These are phyloP conservation scores for Ptychodera flava DNA, from an alignment of 35 echinoderm and acorn worm species.

Conservation along the genomic window DNA sequence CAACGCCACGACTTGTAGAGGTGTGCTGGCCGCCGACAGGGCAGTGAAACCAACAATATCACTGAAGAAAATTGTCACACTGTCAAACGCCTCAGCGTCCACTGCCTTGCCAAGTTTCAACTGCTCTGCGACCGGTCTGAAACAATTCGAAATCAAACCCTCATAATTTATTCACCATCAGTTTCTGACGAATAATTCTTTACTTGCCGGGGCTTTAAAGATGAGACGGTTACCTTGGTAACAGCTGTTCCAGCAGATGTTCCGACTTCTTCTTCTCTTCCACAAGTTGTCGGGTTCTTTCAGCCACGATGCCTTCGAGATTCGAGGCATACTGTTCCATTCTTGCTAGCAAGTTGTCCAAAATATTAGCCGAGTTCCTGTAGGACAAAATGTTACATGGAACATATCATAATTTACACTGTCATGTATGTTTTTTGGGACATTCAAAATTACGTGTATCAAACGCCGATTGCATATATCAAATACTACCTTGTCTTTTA, in stretches of 20 bases:
- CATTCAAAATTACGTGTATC: too few species aligned
- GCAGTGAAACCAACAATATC: too few species aligned
- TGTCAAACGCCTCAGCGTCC: constrained; percentile 15
- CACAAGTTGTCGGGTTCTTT: constrained; percentile 84
- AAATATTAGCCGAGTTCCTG: too few species aligned
- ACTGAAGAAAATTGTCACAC: too few species aligned
- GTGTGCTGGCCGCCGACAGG: too few species aligned
- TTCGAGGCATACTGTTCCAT: constrained; percentile 97
- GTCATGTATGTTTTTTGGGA: too few species aligned
- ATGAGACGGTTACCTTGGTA: constrained; percentile 54
- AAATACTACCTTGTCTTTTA: too few species aligned
- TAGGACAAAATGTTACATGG: too few species aligned
- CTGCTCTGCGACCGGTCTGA: constrained; percentile 28
- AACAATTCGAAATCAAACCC: background rate
- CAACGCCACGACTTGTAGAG: too few species aligned
- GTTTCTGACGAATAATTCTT: background rate
- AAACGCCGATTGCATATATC: too few species aligned
- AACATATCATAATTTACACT: too few species aligned
- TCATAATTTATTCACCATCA: background rate
- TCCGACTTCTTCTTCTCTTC: constrained; percentile 97
- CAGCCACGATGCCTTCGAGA: constrained; percentile 76
- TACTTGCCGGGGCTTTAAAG: background rate
- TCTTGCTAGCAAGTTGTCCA: constrained; percentile 80
- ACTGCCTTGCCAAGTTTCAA: constrained; percentile 28
- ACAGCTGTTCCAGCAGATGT: constrained; percentile 89